Evolutionary conservation across 2,113 vertebrate species (phyloP).

Genomic region (Pelecanoides urinatrix): DNA sequence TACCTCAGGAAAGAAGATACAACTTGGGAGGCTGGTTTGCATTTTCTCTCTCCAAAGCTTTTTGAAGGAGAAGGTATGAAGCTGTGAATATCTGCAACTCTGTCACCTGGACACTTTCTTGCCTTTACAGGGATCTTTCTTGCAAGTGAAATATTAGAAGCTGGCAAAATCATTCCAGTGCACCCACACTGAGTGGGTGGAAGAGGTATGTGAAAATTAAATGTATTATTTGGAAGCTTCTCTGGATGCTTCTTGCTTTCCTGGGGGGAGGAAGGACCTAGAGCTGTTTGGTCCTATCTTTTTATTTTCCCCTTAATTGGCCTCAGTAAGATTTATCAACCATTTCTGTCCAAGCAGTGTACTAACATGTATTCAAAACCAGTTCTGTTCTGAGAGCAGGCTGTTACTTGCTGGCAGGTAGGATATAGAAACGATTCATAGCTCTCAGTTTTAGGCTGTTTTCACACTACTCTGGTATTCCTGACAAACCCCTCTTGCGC

Average conservation of each 20-base stretch:
- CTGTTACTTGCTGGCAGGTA: neutral
- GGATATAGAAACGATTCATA: neutral
- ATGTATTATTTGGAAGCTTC: neutral
- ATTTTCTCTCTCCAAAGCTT: neutral
- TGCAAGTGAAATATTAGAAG: neutral
- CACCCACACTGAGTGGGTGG: neutral
- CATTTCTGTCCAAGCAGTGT: neutral
- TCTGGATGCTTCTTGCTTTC: neutral
- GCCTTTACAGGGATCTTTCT: neutral
- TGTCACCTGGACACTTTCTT: neutral
- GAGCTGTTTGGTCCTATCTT: neutral
- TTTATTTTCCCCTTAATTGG: neutral
- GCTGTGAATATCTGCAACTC: neutral
- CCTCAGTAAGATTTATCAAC: neutral
- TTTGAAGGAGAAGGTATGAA: neutral
- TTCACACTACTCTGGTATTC: neutral
- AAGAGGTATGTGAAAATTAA: neutral
- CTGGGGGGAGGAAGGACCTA: neutral
- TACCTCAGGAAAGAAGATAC: neutral
- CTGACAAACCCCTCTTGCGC: neutral
- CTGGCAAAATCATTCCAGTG: neutral
- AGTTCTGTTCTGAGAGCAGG: neutral
- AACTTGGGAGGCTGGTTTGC: neutral
- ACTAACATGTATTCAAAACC: neutral
- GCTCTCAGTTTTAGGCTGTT: neutral